These are phyloP conservation scores for Danio jaintianensis DNA, from an alignment of 2,797 vertebrate genomes.

Conservation along the genomic window DNA sequence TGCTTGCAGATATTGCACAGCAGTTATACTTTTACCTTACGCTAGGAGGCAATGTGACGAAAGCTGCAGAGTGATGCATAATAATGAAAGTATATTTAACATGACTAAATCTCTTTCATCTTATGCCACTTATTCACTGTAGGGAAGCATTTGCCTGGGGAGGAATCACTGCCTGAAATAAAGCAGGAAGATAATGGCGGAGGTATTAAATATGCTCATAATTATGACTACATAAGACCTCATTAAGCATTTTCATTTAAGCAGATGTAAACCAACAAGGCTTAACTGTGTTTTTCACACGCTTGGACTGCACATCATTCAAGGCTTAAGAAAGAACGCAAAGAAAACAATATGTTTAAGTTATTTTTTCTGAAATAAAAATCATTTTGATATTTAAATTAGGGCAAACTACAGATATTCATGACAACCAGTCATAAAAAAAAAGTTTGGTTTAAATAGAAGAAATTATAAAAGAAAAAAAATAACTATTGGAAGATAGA, in stretches of 20 bases:
- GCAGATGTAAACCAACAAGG: neutral
- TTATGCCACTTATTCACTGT: neutral
- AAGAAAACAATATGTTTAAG: too few relatives aligned
- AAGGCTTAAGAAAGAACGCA: neutral
- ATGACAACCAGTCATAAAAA: too few relatives aligned
- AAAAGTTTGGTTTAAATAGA: too few relatives aligned
- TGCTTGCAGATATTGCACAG: neutral
- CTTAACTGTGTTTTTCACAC: neutral
- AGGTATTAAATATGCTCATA: neutral
- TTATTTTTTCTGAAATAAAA: too few relatives aligned
- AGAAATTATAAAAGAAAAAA: too few relatives aligned
- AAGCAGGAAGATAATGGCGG: neutral
- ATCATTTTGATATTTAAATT: too few relatives aligned
- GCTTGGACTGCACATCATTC: too few relatives aligned
- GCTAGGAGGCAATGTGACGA: neutral
- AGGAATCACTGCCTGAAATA: neutral
- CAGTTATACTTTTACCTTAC: neutral
- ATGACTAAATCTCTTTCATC: conserved; percentile 8
- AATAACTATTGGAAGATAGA: too few relatives aligned
- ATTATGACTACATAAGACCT: neutral
- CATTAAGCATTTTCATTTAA: neutral
- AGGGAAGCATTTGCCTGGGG: neutral
- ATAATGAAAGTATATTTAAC: neutral
- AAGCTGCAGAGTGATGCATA: neutral
- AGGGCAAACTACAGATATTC: too few relatives aligned